Conservation (phyloP, 2,888 invertebrate species). For the Drosophila histrio region DNA sequence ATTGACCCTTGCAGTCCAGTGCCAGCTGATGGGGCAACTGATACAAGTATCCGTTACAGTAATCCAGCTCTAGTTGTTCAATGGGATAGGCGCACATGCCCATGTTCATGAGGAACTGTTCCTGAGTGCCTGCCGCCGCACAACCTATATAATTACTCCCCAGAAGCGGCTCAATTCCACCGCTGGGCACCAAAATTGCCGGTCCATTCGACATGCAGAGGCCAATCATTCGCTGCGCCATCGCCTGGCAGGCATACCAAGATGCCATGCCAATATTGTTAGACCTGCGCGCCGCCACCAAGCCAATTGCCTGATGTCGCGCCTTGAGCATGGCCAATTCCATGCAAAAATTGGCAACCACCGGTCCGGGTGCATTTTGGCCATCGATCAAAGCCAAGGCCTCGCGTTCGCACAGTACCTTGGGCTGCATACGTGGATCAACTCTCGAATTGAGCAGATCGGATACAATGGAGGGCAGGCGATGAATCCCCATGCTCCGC, state of each 20-base stretch:
- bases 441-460: constrained; percentile 46
- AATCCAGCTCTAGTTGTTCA: constrained; percentile 40
- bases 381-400: constrained; percentile 48
- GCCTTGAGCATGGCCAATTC: constrained; percentile 55
- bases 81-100: constrained; percentile 31
- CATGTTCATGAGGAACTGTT: constrained; percentile 45
- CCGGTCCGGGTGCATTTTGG: constrained; percentile 51
- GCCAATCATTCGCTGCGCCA: constrained; percentile 53
- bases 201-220: constrained; percentile 55
- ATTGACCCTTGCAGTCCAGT: constrained; percentile 22
- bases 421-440: constrained; percentile 19
- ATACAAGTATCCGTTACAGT: constrained; percentile 28
- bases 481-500: constrained; percentile 46
- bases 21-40: constrained; percentile 27
- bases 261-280: constrained; percentile 53
- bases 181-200: constrained; percentile 41
- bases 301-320: constrained; percentile 38
- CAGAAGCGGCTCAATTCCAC: constrained; percentile 40
- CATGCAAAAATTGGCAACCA: constrained; percentile 60
- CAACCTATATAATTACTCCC: constrained; percentile 45
- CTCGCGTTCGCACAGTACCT: constrained; percentile 28
- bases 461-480: constrained; percentile 45
- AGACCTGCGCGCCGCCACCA: constrained; percentile 46
- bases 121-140: constrained; percentile 29
- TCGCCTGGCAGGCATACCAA: constrained; percentile 55